phyloP scores from a whole-genome alignment of 2,888 invertebrate species.

The Drosophila nigritarsus region DNA sequence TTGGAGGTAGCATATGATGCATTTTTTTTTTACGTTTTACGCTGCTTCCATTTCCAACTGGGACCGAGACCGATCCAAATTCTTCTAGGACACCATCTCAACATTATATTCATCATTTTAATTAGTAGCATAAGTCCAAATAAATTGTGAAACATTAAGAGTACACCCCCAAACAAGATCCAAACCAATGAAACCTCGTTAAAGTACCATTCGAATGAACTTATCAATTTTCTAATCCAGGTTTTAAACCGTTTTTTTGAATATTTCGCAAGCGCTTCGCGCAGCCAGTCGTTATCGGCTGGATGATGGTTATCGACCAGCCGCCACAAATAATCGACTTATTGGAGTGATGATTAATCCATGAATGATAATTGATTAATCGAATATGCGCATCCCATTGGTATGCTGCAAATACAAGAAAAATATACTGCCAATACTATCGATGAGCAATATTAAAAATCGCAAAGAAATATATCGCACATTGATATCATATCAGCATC shows the following conservation, averaged over 20 bases:
- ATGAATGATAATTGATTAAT: not conserved
- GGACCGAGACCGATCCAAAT: constrained; percentile 27
- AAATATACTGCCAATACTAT: constrained; percentile 10
- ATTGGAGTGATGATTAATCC: not conserved
- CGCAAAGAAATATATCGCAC: constrained; percentile 20
- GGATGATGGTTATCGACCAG: not conserved
- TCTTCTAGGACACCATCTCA: constrained; percentile 58
- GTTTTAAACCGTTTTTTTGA: constrained; percentile 12
- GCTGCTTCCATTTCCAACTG: constrained; percentile 23
- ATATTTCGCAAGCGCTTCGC: constrained; percentile 4
- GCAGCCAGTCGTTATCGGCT: not conserved
- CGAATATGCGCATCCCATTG: constrained; percentile 18
- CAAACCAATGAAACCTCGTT: constrained; percentile 48
- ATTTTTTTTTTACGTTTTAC: constrained; percentile 8
- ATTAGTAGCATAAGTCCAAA: constrained; percentile 69
- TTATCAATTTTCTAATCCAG: constrained; percentile 18
- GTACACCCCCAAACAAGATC: constrained; percentile 41
- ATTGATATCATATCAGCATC: constrained; percentile 45
- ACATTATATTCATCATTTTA: constrained; percentile 72
- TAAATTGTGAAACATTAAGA: constrained; percentile 78
- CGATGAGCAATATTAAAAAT: constrained; percentile 12
- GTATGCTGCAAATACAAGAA: constrained; percentile 5
- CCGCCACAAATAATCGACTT: constrained; percentile 10
- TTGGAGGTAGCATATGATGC: constrained; percentile 23
- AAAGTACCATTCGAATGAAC: constrained; percentile 22